Percentiles rank a stretch among this genome's conserved stretches.
These are phyloP conservation scores for Lagorchestes hirsutus DNA, from an alignment of 2,797 vertebrate species.

Conservation along the genomic window DNA sequence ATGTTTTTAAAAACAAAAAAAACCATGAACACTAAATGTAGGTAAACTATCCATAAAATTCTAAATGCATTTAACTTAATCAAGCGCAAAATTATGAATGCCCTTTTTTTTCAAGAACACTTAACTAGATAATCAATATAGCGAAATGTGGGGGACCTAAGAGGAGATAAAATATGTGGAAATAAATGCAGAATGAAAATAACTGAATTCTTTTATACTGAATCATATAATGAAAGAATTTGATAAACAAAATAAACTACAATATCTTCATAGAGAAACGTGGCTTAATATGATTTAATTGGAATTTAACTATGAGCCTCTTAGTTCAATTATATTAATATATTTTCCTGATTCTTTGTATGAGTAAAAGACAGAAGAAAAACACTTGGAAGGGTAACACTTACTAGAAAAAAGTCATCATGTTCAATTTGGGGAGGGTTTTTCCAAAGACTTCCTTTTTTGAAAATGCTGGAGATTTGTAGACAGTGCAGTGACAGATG, in stretches of 20 bases:
- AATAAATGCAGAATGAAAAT: conserved; percentile 30
- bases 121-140: conserved; percentile 34
- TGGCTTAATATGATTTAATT: neutral
- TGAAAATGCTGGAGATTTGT: conserved; percentile 88
- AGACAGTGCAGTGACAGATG: conserved; percentile 86
- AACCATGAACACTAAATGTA: neutral
- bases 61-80: conserved; percentile 41
- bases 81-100: conserved; percentile 32
- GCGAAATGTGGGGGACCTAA: conserved; percentile 38
- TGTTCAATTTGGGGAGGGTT: conserved; percentile 87
- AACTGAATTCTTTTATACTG: conserved; percentile 34
- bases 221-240: conserved; percentile 24
- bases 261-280: neutral
- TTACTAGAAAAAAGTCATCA: conserved; percentile 90
- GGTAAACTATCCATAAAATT: neutral
- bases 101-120: neutral
- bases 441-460: conserved; percentile 89
- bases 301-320: conserved; percentile 6
- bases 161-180: conserved; percentile 2
- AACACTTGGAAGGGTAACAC: conserved; percentile 77
- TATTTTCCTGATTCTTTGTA: neutral
- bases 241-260: conserved; percentile 15
- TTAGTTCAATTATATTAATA: neutral
- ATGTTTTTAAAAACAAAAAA: conserved; percentile 6
- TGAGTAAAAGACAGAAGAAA: neutral